Percentiles rank a stretch among this genome's conserved stretches.
Evolutionary conservation across 2,797 vertebrate genomes (phyloP).

Genomic region (Labroides dimidiatus): DNA sequence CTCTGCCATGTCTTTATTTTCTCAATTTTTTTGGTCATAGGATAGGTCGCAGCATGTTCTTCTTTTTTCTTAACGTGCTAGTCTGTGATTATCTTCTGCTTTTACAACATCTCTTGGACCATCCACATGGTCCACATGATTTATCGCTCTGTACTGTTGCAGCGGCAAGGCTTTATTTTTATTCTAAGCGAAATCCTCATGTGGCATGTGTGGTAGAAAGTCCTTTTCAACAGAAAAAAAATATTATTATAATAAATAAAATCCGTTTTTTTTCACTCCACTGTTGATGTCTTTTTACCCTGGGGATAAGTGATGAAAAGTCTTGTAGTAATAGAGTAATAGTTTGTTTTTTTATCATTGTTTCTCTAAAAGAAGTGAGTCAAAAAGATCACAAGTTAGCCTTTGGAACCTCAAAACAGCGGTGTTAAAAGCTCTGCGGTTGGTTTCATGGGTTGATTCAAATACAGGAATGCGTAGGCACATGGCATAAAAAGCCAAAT

Average conservation of each 20-base stretch:
- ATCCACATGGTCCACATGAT: conserved; percentile 20
- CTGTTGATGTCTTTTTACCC: conserved; percentile 38
- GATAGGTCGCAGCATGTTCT: background rate
- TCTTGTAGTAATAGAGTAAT: conserved; percentile 24
- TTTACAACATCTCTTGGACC: conserved; percentile 16
- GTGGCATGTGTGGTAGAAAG: conserved; percentile 23
- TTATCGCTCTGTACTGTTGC: background rate
- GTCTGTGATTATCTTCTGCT: conserved; percentile 10
- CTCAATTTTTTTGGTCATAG: background rate
- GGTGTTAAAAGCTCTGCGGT: background rate
- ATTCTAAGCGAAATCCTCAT: conserved; percentile 29
- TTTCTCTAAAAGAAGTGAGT: conserved; percentile 32
- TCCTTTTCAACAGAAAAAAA: conserved; percentile 44
- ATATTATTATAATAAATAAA: too few species aligned
- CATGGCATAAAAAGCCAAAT: background rate
- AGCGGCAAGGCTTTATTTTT: conserved; percentile 22
- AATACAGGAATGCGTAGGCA: too few species aligned
- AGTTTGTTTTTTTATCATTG: conserved; percentile 29
- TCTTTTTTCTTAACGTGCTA: background rate
- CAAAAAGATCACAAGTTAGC: conserved; percentile 11
- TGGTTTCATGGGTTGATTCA: background rate
- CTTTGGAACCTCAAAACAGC: conserved; percentile 2
- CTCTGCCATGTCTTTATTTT: background rate
- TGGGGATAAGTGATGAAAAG: conserved; percentile 43
- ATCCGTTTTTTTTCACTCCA: conserved; percentile 16